Conservation (phyloP, 2,797 vertebrate genomes). For the Falco concolor region DNA sequence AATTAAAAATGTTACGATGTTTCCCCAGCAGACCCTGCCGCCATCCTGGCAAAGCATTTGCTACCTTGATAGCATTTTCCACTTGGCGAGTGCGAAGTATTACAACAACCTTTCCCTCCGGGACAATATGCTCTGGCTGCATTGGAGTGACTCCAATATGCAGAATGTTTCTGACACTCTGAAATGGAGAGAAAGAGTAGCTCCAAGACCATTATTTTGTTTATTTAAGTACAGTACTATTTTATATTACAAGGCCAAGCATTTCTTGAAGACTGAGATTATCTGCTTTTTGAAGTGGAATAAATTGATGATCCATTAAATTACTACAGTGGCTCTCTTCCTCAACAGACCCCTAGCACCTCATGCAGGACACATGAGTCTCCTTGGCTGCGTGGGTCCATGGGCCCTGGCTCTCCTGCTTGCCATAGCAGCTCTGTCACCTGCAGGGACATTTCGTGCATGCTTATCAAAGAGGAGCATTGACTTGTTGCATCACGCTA, state of each 20-base stretch:
- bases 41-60: not conserved
- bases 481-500: not conserved
- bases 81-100: not conserved
- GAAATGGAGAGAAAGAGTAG: not conserved
- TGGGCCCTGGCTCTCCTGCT: not conserved
- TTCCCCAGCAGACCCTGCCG: not conserved
- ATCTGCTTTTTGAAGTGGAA: not conserved
- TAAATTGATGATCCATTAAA: not conserved
- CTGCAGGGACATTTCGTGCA: not conserved
- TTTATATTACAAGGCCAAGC: not conserved
- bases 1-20: not conserved
- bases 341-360: not conserved
- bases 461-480: not conserved
- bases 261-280: not conserved
- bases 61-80: not conserved
- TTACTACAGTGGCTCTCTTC: not conserved
- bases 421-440: not conserved
- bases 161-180: not conserved
- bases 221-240: too few species aligned
- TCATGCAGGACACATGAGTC: not conserved
- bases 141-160: not conserved
- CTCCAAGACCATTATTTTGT: not conserved
- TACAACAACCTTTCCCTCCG: not conserved
- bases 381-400: not conserved
- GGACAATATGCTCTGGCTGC: not conserved